These are phyloP conservation scores for Phasianus colchicus DNA, from an alignment of 2,113 vertebrate genomes.

Conservation along the genomic window DNA sequence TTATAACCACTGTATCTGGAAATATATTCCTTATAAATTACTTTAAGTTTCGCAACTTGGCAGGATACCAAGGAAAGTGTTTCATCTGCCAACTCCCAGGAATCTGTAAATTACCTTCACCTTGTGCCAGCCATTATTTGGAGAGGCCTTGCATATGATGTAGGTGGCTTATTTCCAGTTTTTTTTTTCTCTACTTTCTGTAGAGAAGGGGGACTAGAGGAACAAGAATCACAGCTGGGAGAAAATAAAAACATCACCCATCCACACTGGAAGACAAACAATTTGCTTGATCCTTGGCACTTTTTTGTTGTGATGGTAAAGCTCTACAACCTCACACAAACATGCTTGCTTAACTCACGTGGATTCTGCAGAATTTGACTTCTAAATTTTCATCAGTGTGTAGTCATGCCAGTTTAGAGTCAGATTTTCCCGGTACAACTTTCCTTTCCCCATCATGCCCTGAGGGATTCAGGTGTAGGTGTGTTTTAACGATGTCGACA, in stretches of 20 bases:
- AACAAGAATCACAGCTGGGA: not conserved
- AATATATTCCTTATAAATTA: not conserved
- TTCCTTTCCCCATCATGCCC: conserved; percentile 30
- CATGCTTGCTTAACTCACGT: not conserved
- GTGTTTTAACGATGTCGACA: conserved; percentile 37
- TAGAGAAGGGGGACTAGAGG: not conserved
- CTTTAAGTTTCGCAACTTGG: not conserved
- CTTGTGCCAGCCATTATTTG: not conserved
- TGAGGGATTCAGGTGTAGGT: not conserved
- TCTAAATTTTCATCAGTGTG: not conserved
- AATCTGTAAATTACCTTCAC: not conserved
- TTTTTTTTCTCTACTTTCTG: not conserved
- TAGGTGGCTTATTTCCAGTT: not conserved
- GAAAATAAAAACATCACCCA: not conserved
- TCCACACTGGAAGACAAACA: not conserved
- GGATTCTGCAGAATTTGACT: not conserved
- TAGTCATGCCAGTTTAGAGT: not conserved
- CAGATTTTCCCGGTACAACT: not conserved
- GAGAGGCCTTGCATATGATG: not conserved
- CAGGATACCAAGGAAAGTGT: not conserved
- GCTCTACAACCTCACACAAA: not conserved
- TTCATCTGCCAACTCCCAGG: not conserved
- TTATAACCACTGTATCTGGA: not conserved
- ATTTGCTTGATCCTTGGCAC: rapidly evolving
- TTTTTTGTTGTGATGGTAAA: not conserved